phyloP scores from a whole-genome alignment of 2,113 vertebrate genomes.

The Anser brachyrhynchus region DNA sequence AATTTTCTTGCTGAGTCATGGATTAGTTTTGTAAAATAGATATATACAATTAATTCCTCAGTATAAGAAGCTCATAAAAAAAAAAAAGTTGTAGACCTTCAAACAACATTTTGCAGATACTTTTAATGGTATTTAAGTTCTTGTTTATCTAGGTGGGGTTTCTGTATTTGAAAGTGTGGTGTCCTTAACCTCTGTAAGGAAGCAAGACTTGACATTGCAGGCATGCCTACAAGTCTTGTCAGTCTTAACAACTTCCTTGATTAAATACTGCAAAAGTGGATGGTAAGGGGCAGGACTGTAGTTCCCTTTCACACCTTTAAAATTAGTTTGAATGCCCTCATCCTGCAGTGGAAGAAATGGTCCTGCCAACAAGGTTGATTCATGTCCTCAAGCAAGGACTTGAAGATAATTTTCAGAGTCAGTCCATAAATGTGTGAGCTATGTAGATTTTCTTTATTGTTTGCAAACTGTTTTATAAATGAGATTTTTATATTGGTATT shows the following conservation, averaged over 20 bases:
- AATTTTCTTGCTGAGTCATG: conserved; percentile 55
- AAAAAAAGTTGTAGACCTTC: conserved; percentile 6
- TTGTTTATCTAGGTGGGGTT: conserved; percentile 18
- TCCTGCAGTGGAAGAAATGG: not conserved
- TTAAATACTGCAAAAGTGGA: not conserved
- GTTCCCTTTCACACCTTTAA: not conserved
- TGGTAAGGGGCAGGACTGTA: not conserved
- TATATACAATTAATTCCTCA: conserved; percentile 41
- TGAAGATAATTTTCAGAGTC: not conserved
- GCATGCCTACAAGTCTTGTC: not conserved
- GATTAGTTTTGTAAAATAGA: conserved; percentile 47
- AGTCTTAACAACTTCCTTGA: not conserved
- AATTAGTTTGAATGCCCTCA: not conserved
- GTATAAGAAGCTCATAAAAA: conserved; percentile 31
- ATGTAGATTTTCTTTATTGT: not conserved
- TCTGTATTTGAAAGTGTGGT: conserved; percentile 1
- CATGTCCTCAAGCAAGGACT: not conserved
- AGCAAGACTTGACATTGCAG: conserved; percentile 4
- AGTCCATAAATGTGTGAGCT: not conserved
- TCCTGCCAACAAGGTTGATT: not conserved
- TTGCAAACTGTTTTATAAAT: not conserved
- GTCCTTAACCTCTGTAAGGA: not conserved
- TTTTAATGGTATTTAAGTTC: conserved; percentile 40
- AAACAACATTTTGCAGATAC: conserved; percentile 29
- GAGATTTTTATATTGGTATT: not conserved